Conservation (phyloP, 2,888 invertebrate genomes). For the Nomada goodeniana region DNA sequence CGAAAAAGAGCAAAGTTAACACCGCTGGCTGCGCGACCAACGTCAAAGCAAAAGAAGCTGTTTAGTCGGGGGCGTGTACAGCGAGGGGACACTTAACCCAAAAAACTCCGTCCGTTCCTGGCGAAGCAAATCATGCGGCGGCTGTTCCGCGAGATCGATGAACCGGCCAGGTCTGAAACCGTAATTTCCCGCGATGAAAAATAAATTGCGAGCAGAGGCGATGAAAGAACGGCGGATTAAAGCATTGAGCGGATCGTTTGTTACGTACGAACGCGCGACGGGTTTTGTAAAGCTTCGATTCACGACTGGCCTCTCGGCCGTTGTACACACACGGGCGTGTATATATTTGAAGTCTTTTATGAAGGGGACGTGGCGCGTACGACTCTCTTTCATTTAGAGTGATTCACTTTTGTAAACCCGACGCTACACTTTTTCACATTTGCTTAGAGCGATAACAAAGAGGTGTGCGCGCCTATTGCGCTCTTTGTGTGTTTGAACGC, state of each 20-base stretch:
- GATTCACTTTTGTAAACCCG: constrained; percentile 66
- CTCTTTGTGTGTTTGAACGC: constrained; percentile 56
- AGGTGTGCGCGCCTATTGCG: constrained; percentile 11
- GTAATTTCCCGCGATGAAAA: not conserved
- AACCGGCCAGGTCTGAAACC: constrained; percentile 7
- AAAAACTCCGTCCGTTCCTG: constrained; percentile 39
- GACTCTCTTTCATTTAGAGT: constrained; percentile 59
- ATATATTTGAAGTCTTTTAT: constrained; percentile 38
- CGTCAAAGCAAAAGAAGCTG: constrained; percentile 40
- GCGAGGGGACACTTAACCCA: constrained; percentile 51
- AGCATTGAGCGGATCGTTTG: constrained; percentile 11
- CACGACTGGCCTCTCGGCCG: not conserved
- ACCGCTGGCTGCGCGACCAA: not conserved
- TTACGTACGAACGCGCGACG: constrained; percentile 40
- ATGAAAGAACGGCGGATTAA: no score
- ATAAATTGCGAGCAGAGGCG: not conserved
- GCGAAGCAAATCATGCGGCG: constrained; percentile 43
- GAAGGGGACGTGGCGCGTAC: constrained; percentile 22
- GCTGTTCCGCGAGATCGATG: constrained; percentile 26
- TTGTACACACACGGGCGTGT: constrained; percentile 49
- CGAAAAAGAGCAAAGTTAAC: constrained; percentile 53
- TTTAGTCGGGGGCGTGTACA: constrained; percentile 32
- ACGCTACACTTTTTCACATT: constrained; percentile 57
- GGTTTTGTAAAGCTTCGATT: constrained; percentile 35
- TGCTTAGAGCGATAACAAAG: constrained; percentile 65